Evolutionary conservation across 2,888 invertebrate species (phyloP), one percentile per base, ranked within the genome.

Genomic region (Ommatoiulus sabulosus): DNA sequence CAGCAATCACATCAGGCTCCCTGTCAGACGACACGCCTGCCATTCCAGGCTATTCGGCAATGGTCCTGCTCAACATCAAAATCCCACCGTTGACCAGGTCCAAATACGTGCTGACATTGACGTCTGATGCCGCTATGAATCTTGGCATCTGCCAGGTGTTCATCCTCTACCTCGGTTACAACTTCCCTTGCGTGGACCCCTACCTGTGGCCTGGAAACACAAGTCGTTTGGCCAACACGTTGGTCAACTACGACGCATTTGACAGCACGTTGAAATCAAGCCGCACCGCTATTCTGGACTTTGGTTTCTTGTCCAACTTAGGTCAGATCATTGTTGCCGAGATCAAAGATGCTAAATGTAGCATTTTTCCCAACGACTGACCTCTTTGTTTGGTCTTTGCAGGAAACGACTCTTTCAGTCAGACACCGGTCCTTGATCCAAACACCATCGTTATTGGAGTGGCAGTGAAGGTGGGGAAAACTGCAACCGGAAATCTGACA

Each of bases 361-460:
- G 10, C n/a, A n/a, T 5, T 46, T 46, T 15, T 86, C 3, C 24
- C 35, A 3, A n/a, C 15, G 44, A 44, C 86, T 57, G 15, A 57
- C 4, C 17, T 15, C 15, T 17, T 15, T 52, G 10, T 15, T 3
- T 52, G 52, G 3, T 10, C 52, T 52, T 57, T 57, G 57, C 57
- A 57, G 57, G 57, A 12, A 57, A 57, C 24, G 84, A 84, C 20
- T 6, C 12, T 3, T 84, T 44, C 24, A 84, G 57, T 3, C 15
- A 57, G 57, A 57, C 57, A 15, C 0, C 57, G 4, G 57, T 15
- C 17, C 84, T 84, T 17, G 44, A 43, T 20, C 5, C 24, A 6
- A 88, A 88, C 63, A 48, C 88, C 17, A 88, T 88, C 15, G 20
- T 86, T 20, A 43, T 88, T 35, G 88, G 84, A n/a, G 88, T 63